Conservation (phyloP, 2,888 invertebrate species). For the Pandemis heparana region DNA sequence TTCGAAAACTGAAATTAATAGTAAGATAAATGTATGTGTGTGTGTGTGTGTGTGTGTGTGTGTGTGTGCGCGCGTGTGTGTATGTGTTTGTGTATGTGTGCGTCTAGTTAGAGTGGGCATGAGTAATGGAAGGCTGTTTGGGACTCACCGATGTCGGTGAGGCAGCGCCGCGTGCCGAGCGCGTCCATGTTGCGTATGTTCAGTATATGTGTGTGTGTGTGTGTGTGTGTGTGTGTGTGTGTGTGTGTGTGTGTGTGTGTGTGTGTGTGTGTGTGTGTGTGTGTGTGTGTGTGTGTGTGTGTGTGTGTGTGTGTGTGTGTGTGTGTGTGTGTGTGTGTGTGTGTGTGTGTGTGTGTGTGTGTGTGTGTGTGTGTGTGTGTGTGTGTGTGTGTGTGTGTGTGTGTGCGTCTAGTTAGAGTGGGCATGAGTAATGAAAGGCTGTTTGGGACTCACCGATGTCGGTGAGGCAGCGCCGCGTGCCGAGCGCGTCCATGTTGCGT, state of each 20-base stretch:
- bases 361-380: too few relatives aligned
- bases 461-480: conserved; percentile 78
- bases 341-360: too few relatives aligned
- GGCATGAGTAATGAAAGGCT: background rate
- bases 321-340: too few relatives aligned
- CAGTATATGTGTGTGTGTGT: conserved; percentile 69
- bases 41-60: too few relatives aligned
- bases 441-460: conserved; percentile 69
- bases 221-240: too few relatives aligned
- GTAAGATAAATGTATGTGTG: too few relatives aligned
- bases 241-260: too few relatives aligned
- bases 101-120: background rate
- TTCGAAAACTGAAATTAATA: too few relatives aligned
- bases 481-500: conserved; percentile 76
- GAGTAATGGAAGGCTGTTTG: background rate
- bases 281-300: too few relatives aligned
- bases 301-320: background rate
- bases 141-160: conserved; percentile 76
- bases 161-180: conserved; percentile 76
- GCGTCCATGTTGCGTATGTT: conserved; percentile 78
- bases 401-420: background rate
- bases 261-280: too few relatives aligned
- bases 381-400: too few relatives aligned
- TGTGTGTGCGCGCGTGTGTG: too few relatives aligned
- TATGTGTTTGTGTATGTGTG: background rate